These are phyloP conservation scores for Mesocentrotus franciscanus DNA, from an alignment of 53 echinoderm and acorn worm genomes.

Conservation along the genomic window DNA sequence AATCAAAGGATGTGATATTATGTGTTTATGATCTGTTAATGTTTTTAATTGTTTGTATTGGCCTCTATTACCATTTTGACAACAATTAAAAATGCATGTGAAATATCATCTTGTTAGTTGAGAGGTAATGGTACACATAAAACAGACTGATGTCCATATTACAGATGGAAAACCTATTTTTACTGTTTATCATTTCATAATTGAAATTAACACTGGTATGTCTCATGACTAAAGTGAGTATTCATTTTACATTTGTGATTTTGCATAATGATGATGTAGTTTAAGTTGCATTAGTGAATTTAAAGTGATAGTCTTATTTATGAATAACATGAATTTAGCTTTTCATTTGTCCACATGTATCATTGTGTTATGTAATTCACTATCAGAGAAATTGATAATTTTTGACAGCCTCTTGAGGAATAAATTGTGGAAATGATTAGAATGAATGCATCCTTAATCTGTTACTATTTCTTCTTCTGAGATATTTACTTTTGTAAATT, in stretches of 20 bases:
- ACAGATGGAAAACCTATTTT: background rate
- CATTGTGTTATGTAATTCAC: slow-evolving; percentile 26
- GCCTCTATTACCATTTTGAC: background rate
- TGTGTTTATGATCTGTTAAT: background rate
- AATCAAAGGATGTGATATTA: background rate
- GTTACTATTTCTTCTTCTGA: background rate
- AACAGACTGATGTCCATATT: background rate
- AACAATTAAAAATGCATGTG: background rate
- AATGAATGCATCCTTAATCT: background rate
- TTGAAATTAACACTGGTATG: background rate
- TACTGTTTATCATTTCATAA: background rate
- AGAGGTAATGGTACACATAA: background rate
- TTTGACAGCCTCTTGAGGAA: background rate
- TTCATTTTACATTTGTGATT: background rate
- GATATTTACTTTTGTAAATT: background rate
- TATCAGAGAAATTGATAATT: slow-evolving; percentile 16
- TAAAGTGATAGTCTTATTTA: background rate
- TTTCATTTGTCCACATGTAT: background rate
- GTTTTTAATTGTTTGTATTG: background rate
- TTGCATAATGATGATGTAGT: background rate
- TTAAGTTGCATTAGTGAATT: background rate
- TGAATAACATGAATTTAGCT: background rate
- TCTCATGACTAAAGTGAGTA: background rate
- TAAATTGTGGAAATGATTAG: background rate
- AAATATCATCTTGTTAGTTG: background rate